These are phyloP conservation scores for Sakesphorus luctuosus DNA, from an alignment of 2,113 vertebrate genomes.

Conservation along the genomic window DNA sequence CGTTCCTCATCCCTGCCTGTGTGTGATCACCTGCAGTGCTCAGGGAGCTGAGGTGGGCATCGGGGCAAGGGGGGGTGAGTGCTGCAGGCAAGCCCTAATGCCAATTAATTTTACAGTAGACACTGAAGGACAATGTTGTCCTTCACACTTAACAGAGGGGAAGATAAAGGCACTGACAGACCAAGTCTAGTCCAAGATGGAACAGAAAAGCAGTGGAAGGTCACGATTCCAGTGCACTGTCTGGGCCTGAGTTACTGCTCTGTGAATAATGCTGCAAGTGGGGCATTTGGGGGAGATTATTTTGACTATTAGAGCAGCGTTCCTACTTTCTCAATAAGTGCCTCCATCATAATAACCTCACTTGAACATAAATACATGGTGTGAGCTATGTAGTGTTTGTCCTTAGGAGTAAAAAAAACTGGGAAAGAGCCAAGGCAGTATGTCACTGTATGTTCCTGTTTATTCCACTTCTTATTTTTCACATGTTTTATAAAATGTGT, in stretches of 20 bases:
- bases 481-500: conserved; percentile 57
- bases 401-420: neutral
- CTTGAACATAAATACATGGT: neutral
- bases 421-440: conserved; percentile 14
- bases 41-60: neutral
- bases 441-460: conserved; percentile 61
- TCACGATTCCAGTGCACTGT: neutral
- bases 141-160: neutral
- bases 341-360: neutral
- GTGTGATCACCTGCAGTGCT: neutral
- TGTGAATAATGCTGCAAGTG: neutral
- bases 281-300: neutral
- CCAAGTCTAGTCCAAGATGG: neutral
- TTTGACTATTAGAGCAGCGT: neutral
- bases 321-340: neutral
- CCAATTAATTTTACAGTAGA: neutral
- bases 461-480: conserved; percentile 62
- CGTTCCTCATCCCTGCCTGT: neutral
- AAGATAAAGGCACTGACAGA: neutral
- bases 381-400: neutral
- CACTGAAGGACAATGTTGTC: neutral
- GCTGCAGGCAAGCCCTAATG: neutral
- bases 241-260: neutral
- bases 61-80: neutral
- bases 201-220: neutral